Evolutionary conservation across 2,888 invertebrate species (phyloP).

Genomic region (Cosmopolites sordidus): DNA sequence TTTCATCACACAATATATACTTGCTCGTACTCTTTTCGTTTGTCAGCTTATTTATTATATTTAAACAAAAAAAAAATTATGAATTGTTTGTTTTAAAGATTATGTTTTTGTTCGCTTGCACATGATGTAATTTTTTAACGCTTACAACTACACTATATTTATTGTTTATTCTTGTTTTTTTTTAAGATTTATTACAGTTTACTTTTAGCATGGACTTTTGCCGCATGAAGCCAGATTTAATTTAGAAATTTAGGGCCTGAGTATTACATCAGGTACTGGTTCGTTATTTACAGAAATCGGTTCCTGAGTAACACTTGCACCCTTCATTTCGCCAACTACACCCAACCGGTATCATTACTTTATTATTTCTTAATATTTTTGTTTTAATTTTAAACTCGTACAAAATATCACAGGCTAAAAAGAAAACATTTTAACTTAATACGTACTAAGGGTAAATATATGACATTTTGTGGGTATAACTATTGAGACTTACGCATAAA

Average conservation of each 20-base stretch:
- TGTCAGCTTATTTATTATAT: too few species aligned
- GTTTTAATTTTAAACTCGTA: too few species aligned
- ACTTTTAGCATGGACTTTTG: conserved; percentile 45
- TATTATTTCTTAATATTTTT: conserved; percentile 6
- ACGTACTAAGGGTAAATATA: too few species aligned
- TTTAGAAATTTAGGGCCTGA: conserved; percentile 68
- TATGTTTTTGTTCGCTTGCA: too few species aligned
- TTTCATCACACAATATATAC: neutral
- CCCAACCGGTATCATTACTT: conserved; percentile 17
- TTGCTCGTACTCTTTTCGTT: too few species aligned
- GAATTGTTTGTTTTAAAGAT: too few species aligned
- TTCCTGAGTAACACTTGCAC: conserved; percentile 92
- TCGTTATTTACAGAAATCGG: conserved; percentile 55
- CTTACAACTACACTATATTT: conserved; percentile 11
- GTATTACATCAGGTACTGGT: conserved; percentile 99
- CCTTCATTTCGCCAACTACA: conserved; percentile 41
- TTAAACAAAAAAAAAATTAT: too few species aligned
- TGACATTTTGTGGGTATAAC: too few species aligned
- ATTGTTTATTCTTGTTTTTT: too few species aligned
- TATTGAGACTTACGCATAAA: too few species aligned
- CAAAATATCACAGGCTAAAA: too few species aligned
- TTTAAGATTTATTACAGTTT: conserved; percentile 43
- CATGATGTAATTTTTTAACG: conserved; percentile 5
- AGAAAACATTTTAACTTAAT: too few species aligned
- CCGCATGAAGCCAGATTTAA: conserved; percentile 43